phyloP scores from a whole-genome alignment of 2,113 vertebrate genomes.

The Xyrauchen texanus region DNA sequence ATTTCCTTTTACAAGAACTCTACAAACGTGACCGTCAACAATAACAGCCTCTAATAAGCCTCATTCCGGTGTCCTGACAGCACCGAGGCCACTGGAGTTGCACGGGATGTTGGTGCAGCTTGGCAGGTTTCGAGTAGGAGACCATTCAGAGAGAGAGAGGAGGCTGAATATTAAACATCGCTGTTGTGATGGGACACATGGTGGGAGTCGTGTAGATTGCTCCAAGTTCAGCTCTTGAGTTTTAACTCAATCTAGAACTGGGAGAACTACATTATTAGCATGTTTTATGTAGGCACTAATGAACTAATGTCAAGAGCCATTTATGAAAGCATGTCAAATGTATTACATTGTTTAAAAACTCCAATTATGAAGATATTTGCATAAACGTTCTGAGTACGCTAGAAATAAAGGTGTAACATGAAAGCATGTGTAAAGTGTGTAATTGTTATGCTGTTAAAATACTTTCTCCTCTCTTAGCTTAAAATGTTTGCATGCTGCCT shows the following conservation, averaged over 20 bases:
- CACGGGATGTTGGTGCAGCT: not conserved
- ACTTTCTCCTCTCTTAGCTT: too few relatives aligned
- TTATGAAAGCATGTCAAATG: not conserved
- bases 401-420: not conserved
- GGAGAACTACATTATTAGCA: not conserved
- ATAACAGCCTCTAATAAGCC: slow-evolving; percentile 63
- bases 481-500: too few relatives aligned
- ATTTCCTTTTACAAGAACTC: slow-evolving; percentile 9
- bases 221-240: not conserved
- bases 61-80: slow-evolving; percentile 59
- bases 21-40: slow-evolving; percentile 57
- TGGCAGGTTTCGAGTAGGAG: not conserved
- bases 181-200: not conserved
- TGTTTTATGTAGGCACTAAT: not conserved
- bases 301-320: slow-evolving; percentile 1
- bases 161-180: not conserved
- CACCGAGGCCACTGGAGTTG: slow-evolving; percentile 30
- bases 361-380: slow-evolving; percentile 7
- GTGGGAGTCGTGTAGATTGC: not conserved
- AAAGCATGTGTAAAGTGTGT: not conserved
- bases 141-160: not conserved
- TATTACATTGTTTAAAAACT: not conserved
- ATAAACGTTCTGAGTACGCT: not conserved
- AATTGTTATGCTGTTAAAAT: not conserved
- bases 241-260: not conserved